Evolutionary conservation across 2,888 invertebrate genomes (phyloP).

Genomic region (Folsomia manolachei): DNA sequence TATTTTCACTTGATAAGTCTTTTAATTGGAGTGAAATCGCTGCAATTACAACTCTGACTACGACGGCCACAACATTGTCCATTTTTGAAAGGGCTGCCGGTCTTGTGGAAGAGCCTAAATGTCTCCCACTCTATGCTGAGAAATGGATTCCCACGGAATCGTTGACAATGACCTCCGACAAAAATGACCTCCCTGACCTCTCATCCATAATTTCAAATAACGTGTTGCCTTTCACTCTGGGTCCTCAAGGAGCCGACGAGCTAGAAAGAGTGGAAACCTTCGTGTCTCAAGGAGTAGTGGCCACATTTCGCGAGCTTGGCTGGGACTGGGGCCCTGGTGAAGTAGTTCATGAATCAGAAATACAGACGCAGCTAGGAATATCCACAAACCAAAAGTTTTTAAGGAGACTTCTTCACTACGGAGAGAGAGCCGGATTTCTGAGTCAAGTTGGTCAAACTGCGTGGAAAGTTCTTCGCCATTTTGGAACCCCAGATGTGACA

Average conservation of each 20-base stretch:
- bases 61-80: not conserved
- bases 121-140: not conserved
- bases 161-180: not conserved
- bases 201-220: not conserved
- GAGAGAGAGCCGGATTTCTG: not conserved
- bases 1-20: not conserved
- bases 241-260: not conserved
- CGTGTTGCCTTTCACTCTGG: not conserved
- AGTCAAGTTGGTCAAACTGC: not conserved
- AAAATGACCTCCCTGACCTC: not conserved
- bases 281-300: not conserved
- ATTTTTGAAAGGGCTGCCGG: not conserved
- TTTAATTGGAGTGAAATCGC: not conserved
- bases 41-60: not conserved
- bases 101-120: not conserved
- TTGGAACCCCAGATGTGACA: no score
- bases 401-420: not conserved
- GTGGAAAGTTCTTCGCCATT: no score
- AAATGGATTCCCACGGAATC: not conserved
- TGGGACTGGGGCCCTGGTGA: not conserved
- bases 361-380: not conserved
- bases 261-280: not conserved
- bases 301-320: not conserved
- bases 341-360: not conserved
- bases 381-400: not conserved